A percentile compares a stretch with the other conserved stretches of the same genome.
Evolutionary conservation across 30 jellyfish, hydroid and myxozoan species (phyloP).

Genomic region (Hydra vulgaris): DNA sequence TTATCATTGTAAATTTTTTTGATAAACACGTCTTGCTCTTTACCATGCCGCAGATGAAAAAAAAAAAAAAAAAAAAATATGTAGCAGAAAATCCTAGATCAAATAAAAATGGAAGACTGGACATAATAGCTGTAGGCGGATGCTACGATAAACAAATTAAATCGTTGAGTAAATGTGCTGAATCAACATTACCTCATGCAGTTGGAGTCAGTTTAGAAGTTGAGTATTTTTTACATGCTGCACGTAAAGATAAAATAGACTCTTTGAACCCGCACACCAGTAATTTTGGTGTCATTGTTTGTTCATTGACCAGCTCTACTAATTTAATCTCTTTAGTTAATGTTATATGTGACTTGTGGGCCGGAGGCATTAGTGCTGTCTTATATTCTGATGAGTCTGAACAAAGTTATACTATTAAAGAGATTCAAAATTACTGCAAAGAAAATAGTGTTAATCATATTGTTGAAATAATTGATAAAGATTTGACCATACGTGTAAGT

Average conservation of each 20-base stretch:
- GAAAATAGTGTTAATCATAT: slow-evolving; percentile 58
- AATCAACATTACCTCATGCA: slow-evolving; percentile 48
- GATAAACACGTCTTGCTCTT: no score
- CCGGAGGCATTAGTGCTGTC: slow-evolving; percentile 52
- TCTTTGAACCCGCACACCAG: slow-evolving; percentile 15
- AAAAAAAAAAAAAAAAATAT: slow-evolving; percentile 19
- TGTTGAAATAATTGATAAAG: slow-evolving; percentile 55
- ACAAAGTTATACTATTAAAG: slow-evolving; percentile 49
- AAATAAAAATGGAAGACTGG: slow-evolving; percentile 60
- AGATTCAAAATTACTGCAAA: slow-evolving; percentile 62
- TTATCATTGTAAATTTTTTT: no score
- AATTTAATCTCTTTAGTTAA: slow-evolving; percentile 33
- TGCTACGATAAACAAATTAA: slow-evolving; percentile 54
- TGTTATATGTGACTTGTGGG: slow-evolving; percentile 57
- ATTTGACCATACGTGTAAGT: no score
- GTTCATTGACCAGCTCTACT: slow-evolving; percentile 10
- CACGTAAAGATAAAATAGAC: slow-evolving; percentile 15
- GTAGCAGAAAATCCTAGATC: slow-evolving; percentile 69
- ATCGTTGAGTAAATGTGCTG: slow-evolving; percentile 31
- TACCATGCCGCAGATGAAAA: no score
- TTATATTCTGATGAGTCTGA: slow-evolving; percentile 55
- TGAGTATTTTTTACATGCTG: slow-evolving; percentile 47
- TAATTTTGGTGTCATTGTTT: slow-evolving; percentile 45
- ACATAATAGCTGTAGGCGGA: slow-evolving; percentile 85
- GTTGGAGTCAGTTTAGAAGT: slow-evolving; percentile 81